These are phyloP conservation scores for Pseudopodoces humilis DNA, from an alignment of 2,113 vertebrate species.

Conservation along the genomic window DNA sequence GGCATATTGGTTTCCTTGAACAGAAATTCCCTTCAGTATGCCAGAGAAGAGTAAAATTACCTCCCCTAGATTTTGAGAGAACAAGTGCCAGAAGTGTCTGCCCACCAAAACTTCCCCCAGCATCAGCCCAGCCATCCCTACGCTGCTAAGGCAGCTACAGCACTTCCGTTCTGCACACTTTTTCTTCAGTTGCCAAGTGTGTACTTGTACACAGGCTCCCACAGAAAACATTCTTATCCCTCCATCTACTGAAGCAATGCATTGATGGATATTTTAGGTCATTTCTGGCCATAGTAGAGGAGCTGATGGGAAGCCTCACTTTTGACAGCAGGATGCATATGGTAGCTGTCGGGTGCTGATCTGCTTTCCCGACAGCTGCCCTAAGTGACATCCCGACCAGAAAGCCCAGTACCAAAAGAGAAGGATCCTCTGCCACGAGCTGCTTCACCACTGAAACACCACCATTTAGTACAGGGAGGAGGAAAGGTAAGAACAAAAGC, in stretches of 20 bases:
- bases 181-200: not conserved
- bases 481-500: not conserved
- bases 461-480: accelerated
- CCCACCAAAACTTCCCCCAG: not conserved
- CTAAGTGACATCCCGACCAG: not conserved
- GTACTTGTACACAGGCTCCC: not conserved
- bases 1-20: not conserved
- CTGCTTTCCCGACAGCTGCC: not conserved
- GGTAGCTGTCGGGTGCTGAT: accelerated
- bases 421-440: not conserved
- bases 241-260: not conserved
- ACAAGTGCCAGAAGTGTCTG: not conserved
- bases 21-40: not conserved
- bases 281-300: not conserved
- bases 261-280: not conserved
- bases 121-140: not conserved
- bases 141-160: accelerated
- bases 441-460: not conserved
- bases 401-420: not conserved
- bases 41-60: not conserved
- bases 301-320: not conserved
- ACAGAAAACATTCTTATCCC: accelerated
- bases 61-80: not conserved
- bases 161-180: not conserved
- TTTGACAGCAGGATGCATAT: accelerated